Conservation (phyloP, 1,140 invertebrate genomes). For the Pseudomyrmex cubaensis region DNA sequence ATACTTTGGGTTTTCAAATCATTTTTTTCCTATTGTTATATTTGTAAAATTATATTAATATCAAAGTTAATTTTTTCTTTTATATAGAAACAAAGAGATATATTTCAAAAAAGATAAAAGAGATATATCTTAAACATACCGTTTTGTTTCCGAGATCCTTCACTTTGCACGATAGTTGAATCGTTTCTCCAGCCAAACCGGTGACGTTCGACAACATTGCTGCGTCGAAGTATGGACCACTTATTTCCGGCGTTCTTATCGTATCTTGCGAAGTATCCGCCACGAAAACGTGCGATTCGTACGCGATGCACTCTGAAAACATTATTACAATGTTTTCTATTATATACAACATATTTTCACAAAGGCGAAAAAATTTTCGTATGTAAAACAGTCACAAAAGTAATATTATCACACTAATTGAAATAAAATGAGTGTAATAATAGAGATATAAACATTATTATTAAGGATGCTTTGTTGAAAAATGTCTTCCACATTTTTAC, state of each 20-base stretch:
- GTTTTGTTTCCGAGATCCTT: conserved; percentile 88
- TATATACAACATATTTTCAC: neutral
- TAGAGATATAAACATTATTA: neutral
- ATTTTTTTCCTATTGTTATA: neutral
- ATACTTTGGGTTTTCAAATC: neutral
- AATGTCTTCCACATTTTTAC: too few species aligned
- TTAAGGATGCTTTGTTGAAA: neutral
- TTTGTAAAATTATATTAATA: neutral
- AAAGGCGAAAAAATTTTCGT: neutral
- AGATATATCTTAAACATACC: conserved; percentile 78
- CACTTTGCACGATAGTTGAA: conserved; percentile 87
- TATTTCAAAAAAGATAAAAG: too few species aligned
- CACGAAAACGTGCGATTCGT: conserved; percentile 19
- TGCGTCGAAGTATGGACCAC: conserved; percentile 86
- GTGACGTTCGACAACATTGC: conserved; percentile 86
- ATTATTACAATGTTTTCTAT: neutral
- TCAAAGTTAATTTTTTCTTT: too few species aligned
- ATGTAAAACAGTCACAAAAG: neutral
- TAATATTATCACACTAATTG: neutral
- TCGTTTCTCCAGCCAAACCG: conserved; percentile 87
- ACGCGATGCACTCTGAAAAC: conserved; percentile 60
- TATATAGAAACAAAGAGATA: too few species aligned
- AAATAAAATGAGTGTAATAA: neutral
- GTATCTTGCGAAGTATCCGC: conserved; percentile 85
- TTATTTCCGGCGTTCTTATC: conserved; percentile 85